Evolutionary conservation across 2,797 vertebrate genomes (phyloP), one percentile per base, ranked within the genome.

Genomic region (Syngnathus rostellatus): DNA sequence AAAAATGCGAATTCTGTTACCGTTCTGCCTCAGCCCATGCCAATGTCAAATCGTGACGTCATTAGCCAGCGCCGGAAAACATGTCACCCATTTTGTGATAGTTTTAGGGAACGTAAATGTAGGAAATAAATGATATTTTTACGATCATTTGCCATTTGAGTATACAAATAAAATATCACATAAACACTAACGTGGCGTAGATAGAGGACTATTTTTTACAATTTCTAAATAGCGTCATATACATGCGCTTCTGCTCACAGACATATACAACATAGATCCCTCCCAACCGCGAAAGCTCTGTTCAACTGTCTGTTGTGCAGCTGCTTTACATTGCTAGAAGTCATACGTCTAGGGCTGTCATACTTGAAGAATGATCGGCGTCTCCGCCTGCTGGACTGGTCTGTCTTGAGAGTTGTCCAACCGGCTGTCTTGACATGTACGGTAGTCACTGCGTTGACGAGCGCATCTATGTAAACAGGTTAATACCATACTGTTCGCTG

Each of bases 21-120:
- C 80, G 62, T 70, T 76, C 16, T 74, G 1, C 16, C 69, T 62
- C 37, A 39, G 70, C 50, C 59, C 69, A 77, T 66, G 67, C 78
- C 81, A 88, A 89, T 78, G 89, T 89, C 88, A 88, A 77, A 1
- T 6, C 1, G 1, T n/a, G 0, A 8, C 77, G 84, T 87, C 81
- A 83, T 1, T 57, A 66, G 59, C 14, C 68, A 0, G 83, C 83
- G 85, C 82, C 85, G 16, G 16, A 48, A n/a, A 41, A 1, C n/a
- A 17, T 48, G 14, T 21, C 11, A 50, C 57, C 17, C 8, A n/a
- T 51, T 38, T 19, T 37, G 19, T 10, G 5, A 19, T 31, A 31
- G 19, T 10, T 41, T 62, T 21, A 39, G 2, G 37, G 2, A 38
- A 38, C 21, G 39, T 62, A n/a, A 9, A 48, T 37, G 62, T 9